Evolutionary conservation across 2,113 vertebrate genomes (phyloP).

Genomic region (Oncorhynchus kisutch): DNA sequence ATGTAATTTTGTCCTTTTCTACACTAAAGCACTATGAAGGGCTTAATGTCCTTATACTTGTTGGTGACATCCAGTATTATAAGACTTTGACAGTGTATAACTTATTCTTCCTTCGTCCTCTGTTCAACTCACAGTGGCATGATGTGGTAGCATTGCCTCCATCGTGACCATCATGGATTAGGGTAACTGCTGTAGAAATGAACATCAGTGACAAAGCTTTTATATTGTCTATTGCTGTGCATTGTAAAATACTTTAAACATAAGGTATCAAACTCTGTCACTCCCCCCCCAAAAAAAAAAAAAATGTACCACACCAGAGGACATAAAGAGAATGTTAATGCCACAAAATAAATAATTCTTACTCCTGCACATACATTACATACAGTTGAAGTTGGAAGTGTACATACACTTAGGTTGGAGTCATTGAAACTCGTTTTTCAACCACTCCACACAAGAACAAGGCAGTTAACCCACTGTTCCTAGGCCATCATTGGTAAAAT

Average conservation of each 20-base stretch:
- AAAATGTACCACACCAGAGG: too few relatives aligned
- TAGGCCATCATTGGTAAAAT: too few relatives aligned
- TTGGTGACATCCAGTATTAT: constrained; percentile 20
- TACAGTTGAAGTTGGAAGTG: too few relatives aligned
- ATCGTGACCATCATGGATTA: constrained; percentile 65
- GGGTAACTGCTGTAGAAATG: constrained; percentile 37
- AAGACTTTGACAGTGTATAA: constrained; percentile 44
- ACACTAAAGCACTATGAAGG: constrained; percentile 24
- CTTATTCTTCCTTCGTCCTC: constrained; percentile 31
- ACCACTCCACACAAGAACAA: too few relatives aligned
- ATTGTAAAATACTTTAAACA: constrained; percentile 46
- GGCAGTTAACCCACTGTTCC: too few relatives aligned
- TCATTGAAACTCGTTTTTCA: too few relatives aligned
- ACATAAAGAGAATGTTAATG: too few relatives aligned
- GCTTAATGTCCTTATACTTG: constrained; percentile 36
- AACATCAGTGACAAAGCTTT: constrained; percentile 40
- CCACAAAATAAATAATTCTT: too few relatives aligned
- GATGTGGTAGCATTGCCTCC: constrained; percentile 61
- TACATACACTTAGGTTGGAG: too few relatives aligned
- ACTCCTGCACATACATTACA: too few relatives aligned
- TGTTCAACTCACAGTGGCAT: constrained; percentile 61
- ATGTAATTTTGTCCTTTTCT: constrained; percentile 41
- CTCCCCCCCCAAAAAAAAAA: background rate
- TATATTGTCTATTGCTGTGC: constrained; percentile 35
- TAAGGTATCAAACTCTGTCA: constrained; percentile 33